Percentiles rank a stretch among this genome's conserved stretches.
phyloP scores from a whole-genome alignment of 2,797 vertebrate species.

The Cottoperca gobio region DNA sequence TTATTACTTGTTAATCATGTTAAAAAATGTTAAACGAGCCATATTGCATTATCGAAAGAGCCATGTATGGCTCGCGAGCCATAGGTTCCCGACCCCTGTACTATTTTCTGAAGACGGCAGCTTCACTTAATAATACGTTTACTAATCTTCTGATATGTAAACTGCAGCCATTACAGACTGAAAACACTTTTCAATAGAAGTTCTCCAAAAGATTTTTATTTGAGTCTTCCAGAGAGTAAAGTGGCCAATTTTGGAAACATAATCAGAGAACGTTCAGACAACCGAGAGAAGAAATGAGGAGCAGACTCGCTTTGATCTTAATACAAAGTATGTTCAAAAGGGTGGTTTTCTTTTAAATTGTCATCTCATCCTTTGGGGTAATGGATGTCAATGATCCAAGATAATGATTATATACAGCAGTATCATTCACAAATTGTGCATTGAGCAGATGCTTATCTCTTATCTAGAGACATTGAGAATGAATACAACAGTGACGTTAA shows the following conservation, averaged over 20 bases:
- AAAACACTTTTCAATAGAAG: not conserved
- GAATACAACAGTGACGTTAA: not conserved
- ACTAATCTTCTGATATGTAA: conserved; percentile 16
- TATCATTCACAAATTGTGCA: not conserved
- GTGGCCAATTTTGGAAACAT: conserved; percentile 16
- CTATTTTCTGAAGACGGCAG: not conserved
- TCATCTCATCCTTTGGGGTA: not conserved
- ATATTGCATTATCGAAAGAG: too few relatives aligned
- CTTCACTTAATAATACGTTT: not conserved
- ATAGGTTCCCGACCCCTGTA: too few relatives aligned
- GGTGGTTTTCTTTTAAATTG: conserved; percentile 1
- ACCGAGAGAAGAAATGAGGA: not conserved
- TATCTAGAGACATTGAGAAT: not conserved
- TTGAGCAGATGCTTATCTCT: not conserved
- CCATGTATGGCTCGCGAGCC: too few relatives aligned
- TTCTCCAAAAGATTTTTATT: not conserved
- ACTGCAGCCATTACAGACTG: conserved; percentile 12
- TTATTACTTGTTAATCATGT: too few relatives aligned
- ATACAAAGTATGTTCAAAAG: not conserved
- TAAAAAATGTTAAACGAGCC: too few relatives aligned
- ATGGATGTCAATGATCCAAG: not conserved
- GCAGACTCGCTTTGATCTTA: not conserved
- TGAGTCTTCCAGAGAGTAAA: conserved; percentile 3
- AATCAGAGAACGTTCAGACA: not conserved
- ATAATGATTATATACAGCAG: not conserved